Base-by-base conservation (phyloP, 2,113 vertebrate genomes). In the Calonectris borealis region DNA sequence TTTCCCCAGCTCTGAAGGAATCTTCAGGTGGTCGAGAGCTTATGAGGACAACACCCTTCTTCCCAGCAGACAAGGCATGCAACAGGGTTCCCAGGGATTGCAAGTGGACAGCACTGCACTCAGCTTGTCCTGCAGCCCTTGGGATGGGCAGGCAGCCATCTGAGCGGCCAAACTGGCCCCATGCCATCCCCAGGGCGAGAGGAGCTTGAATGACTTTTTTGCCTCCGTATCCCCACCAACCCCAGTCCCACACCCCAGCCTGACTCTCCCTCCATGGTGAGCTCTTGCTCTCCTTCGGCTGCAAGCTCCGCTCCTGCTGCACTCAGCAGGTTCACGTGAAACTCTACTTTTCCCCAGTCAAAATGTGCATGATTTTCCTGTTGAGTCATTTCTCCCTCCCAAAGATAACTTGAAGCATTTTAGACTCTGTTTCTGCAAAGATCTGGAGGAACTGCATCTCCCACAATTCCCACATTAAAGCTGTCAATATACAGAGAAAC, bases 241-340 rank as follows among this genome's bases (percentile, higher is more conserved):
- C 4, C 32, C 38, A 65, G 3, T 13, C 38, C 34, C 40, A 36
- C 32, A 80, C 1, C 21, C 6, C 24, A 72, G 3, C 1, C 0
- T 0, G 0, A n/a, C 4, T 16, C 12, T 70, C 11, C 9, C 12
- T 69, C 7, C 19, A 16, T 21, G 6, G 0, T 0, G 7, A 70
- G 24, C 6, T 80, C 32, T 48, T 48, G 20, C 34, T 48, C 16
- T 69, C 22, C 48, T 32, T 48, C 1, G 2, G 29, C 57, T 91
- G 42, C 22, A 42, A 83, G 54, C 22, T 27, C 27, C 7, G 0
- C 8, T 83, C 17, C 27, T 60, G 26, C 40, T 77, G 26, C 52
- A 54, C 11, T 44, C 24, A 65, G 19, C 16, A 65, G 12, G 7
- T 57, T 91, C 40, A 40, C 46, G 36, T 32, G 48, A 79, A 84